Evolutionary conservation across 2,888 invertebrate species (phyloP).

Genomic region (Linnaemya vulpina): DNA sequence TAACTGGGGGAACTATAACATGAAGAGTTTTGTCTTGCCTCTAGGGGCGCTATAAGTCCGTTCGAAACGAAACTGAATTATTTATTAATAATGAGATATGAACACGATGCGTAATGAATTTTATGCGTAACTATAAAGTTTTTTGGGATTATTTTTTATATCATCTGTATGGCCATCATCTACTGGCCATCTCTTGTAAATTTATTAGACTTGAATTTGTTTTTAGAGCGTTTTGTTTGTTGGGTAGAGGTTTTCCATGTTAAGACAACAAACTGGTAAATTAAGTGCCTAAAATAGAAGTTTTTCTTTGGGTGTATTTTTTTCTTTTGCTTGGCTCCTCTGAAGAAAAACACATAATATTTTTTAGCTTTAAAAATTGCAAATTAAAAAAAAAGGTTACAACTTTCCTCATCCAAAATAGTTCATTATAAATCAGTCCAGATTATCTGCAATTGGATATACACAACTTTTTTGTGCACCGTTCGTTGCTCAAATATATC

Average conservation of each 20-base stretch:
- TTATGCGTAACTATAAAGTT: no score
- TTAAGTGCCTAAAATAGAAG: conserved; percentile 1
- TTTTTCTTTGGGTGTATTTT: neutral
- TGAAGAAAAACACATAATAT: neutral
- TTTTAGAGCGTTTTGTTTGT: neutral
- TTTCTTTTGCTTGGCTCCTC: neutral
- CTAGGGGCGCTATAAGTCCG: no score
- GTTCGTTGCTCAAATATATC: neutral
- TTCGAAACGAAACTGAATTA: no score
- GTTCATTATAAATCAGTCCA: neutral
- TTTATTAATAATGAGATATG: no score
- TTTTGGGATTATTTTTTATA: no score
- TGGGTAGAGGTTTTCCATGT: neutral
- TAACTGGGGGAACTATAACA: no score
- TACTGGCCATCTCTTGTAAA: no score
- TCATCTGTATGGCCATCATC: no score
- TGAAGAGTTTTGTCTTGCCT: no score
- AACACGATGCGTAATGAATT: no score
- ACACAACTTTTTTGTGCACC: neutral
- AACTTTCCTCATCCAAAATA: conserved; percentile 10
- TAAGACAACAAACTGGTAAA: neutral
- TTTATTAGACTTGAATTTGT: no score
- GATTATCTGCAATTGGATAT: neutral
- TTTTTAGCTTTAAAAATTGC: neutral
- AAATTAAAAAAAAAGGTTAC: neutral